Evolutionary conservation across 2,113 vertebrate genomes (phyloP), one percentile per base, ranked within the genome.

Genomic region (Rattus norvegicus): DNA sequence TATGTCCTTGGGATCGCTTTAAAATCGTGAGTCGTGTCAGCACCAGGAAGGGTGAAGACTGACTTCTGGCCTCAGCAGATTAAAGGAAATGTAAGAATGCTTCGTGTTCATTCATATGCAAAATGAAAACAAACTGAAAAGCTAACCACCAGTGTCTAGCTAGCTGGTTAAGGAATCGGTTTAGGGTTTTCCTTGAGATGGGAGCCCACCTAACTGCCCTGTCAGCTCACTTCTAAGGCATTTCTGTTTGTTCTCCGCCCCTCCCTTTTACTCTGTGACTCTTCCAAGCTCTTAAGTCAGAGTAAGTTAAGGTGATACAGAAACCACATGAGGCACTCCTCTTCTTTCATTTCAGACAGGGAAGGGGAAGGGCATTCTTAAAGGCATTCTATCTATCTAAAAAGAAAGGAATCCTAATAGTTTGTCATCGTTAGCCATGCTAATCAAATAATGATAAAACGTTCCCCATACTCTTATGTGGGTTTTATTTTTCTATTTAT

Each of bases 311-410:
- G 39, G 36, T 61, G 67, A 73, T 88, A 96, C 92, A 76, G 67
- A 93, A 95, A 67, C 30, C 33, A 85, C 54, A 73, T n/a, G 83
- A 96, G 96, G 85, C 95, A 97, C 96, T 93, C 96, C 84, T 96
- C 95, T 94, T 91, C 93, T 96, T 93, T 24, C 13, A 10, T 12
- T 54, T 11, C 54, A 49, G 20, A 36, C 0, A 84, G 12, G 61
- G 67, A 70, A 90, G 12, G 16, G 36, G 26, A 69, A 76, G 1
- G 43, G 0, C 2, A 65, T 85, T 90, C 88, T 94, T 54, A 94
- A 95, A 85, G 33, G 36, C 20, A 43, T 63, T 88, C 26, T 39
- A 92, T 75, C 63, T 63, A 92, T n/a, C 30, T 61, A 85, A 96
- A 92, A 77, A 26, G 39, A 80, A 56, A 75, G 19, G 28, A 86